These are phyloP conservation scores for Xyrichtys novacula DNA, from an alignment of 2,797 vertebrate species.

Conservation along the genomic window DNA sequence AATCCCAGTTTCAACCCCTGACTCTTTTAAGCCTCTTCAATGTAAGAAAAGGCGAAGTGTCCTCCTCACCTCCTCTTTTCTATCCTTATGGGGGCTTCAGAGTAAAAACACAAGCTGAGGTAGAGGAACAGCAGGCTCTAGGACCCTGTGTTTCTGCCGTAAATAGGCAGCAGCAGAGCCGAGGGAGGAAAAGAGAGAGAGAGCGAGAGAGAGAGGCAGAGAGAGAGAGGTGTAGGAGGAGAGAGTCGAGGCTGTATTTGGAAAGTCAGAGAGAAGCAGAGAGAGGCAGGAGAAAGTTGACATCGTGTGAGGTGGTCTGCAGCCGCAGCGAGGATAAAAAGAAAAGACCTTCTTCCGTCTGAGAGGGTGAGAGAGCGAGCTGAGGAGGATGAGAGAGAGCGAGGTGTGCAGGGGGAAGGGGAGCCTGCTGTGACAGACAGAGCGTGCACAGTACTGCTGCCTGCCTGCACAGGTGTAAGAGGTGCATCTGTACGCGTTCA, in stretches of 20 bases:
- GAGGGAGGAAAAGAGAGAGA: conserved; percentile 41
- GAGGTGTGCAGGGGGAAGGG: conserved; percentile 14
- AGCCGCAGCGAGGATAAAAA: conserved; percentile 47
- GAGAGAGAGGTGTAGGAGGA: conserved; percentile 23
- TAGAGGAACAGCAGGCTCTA: conserved; percentile 54
- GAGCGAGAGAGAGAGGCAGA: conserved; percentile 12
- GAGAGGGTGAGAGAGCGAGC: background rate
- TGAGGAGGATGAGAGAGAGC: conserved; percentile 11
- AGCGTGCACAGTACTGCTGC: conserved; percentile 15
- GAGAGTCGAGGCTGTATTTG: conserved; percentile 29
- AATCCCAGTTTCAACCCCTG: conserved; percentile 59
- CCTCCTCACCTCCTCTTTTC: conserved; percentile 16
- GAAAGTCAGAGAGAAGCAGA: conserved; percentile 61
- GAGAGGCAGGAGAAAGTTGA: conserved; percentile 67
- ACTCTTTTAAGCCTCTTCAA: conserved; percentile 73
- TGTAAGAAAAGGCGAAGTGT: conserved; percentile 71
- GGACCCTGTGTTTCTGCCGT: conserved; percentile 58
- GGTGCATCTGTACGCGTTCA: conserved; percentile 17
- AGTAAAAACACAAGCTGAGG: conserved; percentile 17
- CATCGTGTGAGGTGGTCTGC: conserved; percentile 25
- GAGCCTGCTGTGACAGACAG: conserved; percentile 16
- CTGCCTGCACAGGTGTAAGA: conserved; percentile 38
- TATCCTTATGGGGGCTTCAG: conserved; percentile 25
- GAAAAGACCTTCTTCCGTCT: conserved; percentile 16
- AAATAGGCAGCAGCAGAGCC: conserved; percentile 30